Conservation (phyloP, 2,797 vertebrate species). For the Columba guinea region DNA sequence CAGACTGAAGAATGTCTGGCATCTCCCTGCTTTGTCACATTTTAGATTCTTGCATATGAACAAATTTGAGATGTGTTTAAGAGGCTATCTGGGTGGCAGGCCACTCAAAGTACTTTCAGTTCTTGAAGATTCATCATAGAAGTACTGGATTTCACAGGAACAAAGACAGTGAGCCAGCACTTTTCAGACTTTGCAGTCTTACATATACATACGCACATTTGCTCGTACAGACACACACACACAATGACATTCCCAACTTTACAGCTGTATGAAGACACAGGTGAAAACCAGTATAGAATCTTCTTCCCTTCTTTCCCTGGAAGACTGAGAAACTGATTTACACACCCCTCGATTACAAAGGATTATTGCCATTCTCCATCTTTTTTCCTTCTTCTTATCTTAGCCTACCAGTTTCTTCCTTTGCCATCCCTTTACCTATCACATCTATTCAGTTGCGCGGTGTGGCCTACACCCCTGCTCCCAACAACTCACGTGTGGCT, state of each 20-base stretch:
- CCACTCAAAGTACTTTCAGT: neutral
- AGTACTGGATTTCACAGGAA: neutral
- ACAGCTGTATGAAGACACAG: neutral
- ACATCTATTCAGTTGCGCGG: neutral
- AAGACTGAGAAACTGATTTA: neutral
- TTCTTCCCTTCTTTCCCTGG: neutral
- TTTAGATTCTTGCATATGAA: neutral
- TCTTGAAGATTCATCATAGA: neutral
- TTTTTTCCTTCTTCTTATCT: neutral
- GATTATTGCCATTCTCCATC: neutral
- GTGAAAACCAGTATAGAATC: neutral
- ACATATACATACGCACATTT: neutral
- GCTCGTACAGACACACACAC: neutral
- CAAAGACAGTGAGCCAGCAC: neutral
- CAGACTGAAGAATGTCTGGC: constrained; percentile 17
- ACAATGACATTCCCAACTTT: neutral
- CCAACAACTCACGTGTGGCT: neutral
- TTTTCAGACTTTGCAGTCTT: neutral
- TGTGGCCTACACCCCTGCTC: neutral
- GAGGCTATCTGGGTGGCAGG: neutral
- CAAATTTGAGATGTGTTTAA: neutral
- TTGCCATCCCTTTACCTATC: neutral
- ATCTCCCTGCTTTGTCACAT: neutral
- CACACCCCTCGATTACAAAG: neutral
- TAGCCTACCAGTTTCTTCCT: neutral